Conservation (phyloP, 2,113 vertebrate species). For the Emberiza fucata region DNA sequence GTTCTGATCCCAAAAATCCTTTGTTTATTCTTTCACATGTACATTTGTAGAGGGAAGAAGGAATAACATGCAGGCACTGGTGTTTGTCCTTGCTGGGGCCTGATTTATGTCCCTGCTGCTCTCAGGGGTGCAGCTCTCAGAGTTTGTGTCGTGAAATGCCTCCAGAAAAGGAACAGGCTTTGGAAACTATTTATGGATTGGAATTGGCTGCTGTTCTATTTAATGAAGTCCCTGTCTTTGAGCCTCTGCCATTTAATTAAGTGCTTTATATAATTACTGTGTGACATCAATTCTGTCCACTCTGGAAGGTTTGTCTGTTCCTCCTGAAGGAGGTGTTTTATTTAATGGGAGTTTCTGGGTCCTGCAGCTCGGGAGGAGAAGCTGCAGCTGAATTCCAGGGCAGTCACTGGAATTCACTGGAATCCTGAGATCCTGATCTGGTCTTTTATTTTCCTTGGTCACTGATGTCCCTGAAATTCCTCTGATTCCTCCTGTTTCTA, state of each 20-base stretch:
- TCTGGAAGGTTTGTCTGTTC: not conserved
- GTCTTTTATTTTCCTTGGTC: not conserved
- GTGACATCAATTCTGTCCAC: slow-evolving; percentile 40
- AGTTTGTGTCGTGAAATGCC: not conserved
- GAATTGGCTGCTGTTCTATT: not conserved
- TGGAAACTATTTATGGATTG: slow-evolving; percentile 37
- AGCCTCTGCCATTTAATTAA: slow-evolving; percentile 53
- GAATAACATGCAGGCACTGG: not conserved
- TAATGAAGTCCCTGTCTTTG: slow-evolving; percentile 33
- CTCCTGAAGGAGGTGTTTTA: not conserved
- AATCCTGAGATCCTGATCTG: not conserved
- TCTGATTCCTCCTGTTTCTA: not conserved
- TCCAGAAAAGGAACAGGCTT: not conserved
- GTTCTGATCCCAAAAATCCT: not conserved
- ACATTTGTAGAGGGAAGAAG: not conserved
- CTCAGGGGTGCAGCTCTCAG: not conserved
- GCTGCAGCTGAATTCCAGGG: not conserved
- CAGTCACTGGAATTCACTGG: not conserved
- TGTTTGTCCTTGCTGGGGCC: not conserved
- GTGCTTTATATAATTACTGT: slow-evolving; percentile 45
- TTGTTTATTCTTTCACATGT: not conserved
- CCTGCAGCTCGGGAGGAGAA: not conserved
- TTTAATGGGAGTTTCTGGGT: not conserved
- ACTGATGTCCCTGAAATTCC: not conserved
- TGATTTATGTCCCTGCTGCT: not conserved